Evolutionary conservation across 2,888 invertebrate species (phyloP), one percentile per base, ranked within the genome.

Genomic region (Archips crataeganus): DNA sequence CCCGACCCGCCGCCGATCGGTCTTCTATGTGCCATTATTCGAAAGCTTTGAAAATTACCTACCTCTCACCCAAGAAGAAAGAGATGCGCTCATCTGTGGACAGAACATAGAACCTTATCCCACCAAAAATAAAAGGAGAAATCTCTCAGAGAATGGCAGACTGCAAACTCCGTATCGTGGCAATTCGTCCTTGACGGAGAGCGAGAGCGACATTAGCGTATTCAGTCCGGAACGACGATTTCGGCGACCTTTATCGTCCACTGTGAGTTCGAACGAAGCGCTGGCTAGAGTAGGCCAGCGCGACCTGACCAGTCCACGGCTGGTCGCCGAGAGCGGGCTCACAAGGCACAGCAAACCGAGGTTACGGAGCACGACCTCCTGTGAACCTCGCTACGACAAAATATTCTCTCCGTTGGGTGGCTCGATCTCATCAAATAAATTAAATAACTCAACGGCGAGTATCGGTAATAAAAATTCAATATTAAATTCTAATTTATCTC

Each of bases 11-110:
- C 95, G 97, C 75, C 95, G 97, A 77, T 97, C 97, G 65, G 96
- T 97, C 78, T 97, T 97, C 90, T 97, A 97, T 90, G 96, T 97
- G 78, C 96, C 97, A 78, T 91, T 97, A 79, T 95, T 95, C 75
- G 95, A 95, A 78, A 95, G 95, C 80, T 95, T 95, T 79, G 94
- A 93, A 69, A 95, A 95, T 84, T 95, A 95, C 82, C 90, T 95
- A 64, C 95, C 95, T 39, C 92, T 95, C 71, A 91, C 94, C 39
- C 85, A 89, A 70, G 92, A 92, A 83, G 94, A 94, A 85, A 92
- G 90, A 76, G 93, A 94, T 78, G 94, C 94, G 78, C 61, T 94
- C 59, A 86, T 94, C 83, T 88, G 90, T 39, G 93, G 93, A 10
- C 86, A 87, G 79, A 83, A 85, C 66, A 77, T 87, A 76, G 86